Evolutionary conservation across 1,140 invertebrate genomes (phyloP).

Genomic region (Solenopsis invicta): DNA sequence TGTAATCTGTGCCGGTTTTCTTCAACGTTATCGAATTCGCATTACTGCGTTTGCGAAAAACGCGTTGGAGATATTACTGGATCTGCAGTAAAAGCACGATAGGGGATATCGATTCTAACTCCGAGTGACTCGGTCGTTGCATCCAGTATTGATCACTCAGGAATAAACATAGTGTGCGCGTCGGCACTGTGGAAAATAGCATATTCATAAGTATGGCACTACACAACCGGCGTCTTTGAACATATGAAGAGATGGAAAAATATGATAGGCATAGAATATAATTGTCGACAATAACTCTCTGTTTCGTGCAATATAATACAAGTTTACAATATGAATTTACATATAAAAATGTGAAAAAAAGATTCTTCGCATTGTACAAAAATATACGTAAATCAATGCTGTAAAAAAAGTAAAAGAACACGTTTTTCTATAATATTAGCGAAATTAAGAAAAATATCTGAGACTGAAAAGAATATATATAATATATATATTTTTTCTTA

Average conservation of each 20-base stretch:
- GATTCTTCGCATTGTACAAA: background rate
- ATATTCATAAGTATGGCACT: conserved; percentile 58
- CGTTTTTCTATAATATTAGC: background rate
- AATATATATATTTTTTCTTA: background rate
- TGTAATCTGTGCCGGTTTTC: conserved; percentile 37
- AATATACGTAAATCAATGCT: background rate
- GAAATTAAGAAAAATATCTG: background rate
- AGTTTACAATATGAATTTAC: conserved; percentile 7
- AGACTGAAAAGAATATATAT: too few relatives aligned
- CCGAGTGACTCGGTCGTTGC: conserved; percentile 42
- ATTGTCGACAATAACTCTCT: conserved; percentile 25
- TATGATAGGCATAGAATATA: conserved; percentile 9
- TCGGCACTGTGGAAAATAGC: conserved; percentile 57
- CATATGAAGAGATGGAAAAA: conserved; percentile 35
- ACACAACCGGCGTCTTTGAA: conserved; percentile 42
- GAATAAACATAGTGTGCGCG: conserved; percentile 45
- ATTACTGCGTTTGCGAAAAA: conserved; percentile 53
- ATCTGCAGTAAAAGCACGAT: conserved; percentile 48
- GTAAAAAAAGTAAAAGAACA: background rate
- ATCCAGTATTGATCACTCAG: conserved; percentile 58
- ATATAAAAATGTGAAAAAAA: background rate
- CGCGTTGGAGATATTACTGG: conserved; percentile 7
- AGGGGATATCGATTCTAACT: conserved; percentile 50
- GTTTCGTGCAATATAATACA: background rate
- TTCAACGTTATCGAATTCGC: conserved; percentile 54